A percentile compares a stretch with the other conserved stretches of the same genome.
phyloP scores from a whole-genome alignment of 2,113 vertebrate genomes.

The Pelodiscus sinensis region DNA sequence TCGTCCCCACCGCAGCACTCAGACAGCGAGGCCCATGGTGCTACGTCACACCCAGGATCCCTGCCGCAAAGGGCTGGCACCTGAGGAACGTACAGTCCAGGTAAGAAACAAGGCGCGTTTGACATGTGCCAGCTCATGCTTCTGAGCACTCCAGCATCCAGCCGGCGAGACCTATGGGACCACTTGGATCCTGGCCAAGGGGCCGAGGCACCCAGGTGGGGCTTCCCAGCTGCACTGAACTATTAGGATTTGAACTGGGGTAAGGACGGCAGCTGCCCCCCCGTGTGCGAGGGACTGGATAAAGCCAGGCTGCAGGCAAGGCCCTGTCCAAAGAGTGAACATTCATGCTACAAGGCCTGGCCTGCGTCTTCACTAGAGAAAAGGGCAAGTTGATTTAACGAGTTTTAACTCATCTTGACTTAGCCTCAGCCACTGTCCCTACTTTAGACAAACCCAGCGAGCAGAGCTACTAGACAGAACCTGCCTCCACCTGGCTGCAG shows the following conservation, averaged over 20 bases:
- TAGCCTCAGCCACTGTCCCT: neutral
- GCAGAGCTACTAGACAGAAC: neutral
- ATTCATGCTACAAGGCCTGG: neutral
- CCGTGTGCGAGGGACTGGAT: neutral
- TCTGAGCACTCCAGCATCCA: neutral
- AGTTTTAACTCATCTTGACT: neutral
- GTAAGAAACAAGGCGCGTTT: neutral
- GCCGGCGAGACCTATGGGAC: neutral
- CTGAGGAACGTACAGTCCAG: neutral
- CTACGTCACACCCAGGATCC: neutral
- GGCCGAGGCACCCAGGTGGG: neutral
- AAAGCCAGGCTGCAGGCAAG: neutral
- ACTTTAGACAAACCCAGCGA: neutral
- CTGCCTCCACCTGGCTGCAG: neutral
- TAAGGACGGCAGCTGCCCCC: too few species aligned
- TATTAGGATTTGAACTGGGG: neutral
- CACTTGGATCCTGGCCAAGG: neutral
- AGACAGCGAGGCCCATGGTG: neutral
- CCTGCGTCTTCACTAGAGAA: neutral
- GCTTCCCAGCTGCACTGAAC: neutral
- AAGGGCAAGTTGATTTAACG: neutral
- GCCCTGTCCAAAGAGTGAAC: neutral
- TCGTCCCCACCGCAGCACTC: neutral
- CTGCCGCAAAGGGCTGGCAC: neutral
- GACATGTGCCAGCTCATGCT: neutral